Conservation (phyloP, 2,113 vertebrate species). For the Crotalus helleri region DNA sequence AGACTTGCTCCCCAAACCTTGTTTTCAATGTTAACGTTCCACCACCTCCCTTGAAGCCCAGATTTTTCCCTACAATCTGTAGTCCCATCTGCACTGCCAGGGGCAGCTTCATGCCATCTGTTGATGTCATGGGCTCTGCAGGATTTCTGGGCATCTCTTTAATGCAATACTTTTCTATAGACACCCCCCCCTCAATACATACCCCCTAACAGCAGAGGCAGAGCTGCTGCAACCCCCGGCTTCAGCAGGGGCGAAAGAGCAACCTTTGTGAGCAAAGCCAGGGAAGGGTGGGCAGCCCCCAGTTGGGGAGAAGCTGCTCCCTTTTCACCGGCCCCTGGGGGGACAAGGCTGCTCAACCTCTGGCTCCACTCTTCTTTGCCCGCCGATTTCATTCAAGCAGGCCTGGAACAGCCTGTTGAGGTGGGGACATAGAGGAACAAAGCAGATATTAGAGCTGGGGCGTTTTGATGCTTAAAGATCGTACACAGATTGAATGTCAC, state of each 20-base stretch:
- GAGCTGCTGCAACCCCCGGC: neutral
- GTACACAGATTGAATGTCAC: conserved; percentile 98
- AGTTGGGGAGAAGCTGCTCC: conserved; percentile 83
- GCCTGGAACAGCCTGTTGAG: conserved; percentile 82
- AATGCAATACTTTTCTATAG: conserved; percentile 78
- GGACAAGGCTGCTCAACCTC: neutral
- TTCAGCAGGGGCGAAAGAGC: neutral
- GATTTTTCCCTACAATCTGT: conserved; percentile 80
- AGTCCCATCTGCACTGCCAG: conserved; percentile 85
- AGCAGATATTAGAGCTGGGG: conserved; percentile 78
- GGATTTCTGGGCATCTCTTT: conserved; percentile 83
- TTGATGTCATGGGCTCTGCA: conserved; percentile 80
- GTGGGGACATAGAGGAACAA: conserved; percentile 86
- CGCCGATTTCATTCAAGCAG: conserved; percentile 81
- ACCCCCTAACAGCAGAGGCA: neutral
- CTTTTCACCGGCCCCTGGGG: conserved; percentile 27
- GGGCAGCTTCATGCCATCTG: conserved; percentile 82
- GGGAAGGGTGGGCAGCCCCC: conserved; percentile 59
- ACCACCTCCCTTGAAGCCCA: conserved; percentile 66
- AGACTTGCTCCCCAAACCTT: conserved; percentile 10
- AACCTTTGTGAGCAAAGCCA: neutral
- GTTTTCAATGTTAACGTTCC: conserved; percentile 53
- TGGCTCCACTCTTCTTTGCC: conserved; percentile 75
- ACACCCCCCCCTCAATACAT: conserved; percentile 51
- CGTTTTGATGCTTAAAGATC: conserved; percentile 88